These are phyloP conservation scores for Hirtodrosophila duncani DNA, from an alignment of 2,888 invertebrate species.

Conservation along the genomic window DNA sequence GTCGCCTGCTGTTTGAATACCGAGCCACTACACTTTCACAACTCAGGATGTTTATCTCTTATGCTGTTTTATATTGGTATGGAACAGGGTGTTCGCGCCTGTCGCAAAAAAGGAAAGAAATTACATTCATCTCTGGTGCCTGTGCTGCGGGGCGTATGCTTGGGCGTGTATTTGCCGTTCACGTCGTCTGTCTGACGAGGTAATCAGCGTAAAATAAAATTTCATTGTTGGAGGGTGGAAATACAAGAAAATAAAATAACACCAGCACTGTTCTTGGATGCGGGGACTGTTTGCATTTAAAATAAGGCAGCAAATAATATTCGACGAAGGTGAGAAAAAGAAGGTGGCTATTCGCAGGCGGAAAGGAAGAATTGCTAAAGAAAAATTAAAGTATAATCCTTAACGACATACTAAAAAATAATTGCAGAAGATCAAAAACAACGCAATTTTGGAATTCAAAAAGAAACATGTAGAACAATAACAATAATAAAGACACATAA, in stretches of 20 bases:
- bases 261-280: not conserved
- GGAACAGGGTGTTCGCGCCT: conserved; percentile 1
- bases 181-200: conserved; percentile 43
- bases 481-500: too few relatives aligned
- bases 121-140: conserved; percentile 50
- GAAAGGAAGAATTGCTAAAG: conserved; percentile 9
- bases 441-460: too few relatives aligned
- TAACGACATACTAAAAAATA: too few relatives aligned
- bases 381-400: too few relatives aligned
- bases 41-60: conserved; percentile 22
- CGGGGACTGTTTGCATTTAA: conserved; percentile 28
- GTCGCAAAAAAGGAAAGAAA: conserved; percentile 34
- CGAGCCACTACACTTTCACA: conserved; percentile 16
- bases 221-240: conserved; percentile 39
- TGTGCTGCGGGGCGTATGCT: conserved; percentile 8
- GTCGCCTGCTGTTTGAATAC: conserved; percentile 8
- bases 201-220: conserved; percentile 65
- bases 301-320: conserved; percentile 18
- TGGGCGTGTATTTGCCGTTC: conserved; percentile 26
- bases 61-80: too few relatives aligned
- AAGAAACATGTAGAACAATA: too few relatives aligned
- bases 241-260: conserved; percentile 30
- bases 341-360: conserved; percentile 12
- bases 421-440: too few relatives aligned
- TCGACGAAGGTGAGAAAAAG: conserved; percentile 14